Conservation (phyloP, 2,888 invertebrate genomes). For the Cataglyphis albicans region DNA sequence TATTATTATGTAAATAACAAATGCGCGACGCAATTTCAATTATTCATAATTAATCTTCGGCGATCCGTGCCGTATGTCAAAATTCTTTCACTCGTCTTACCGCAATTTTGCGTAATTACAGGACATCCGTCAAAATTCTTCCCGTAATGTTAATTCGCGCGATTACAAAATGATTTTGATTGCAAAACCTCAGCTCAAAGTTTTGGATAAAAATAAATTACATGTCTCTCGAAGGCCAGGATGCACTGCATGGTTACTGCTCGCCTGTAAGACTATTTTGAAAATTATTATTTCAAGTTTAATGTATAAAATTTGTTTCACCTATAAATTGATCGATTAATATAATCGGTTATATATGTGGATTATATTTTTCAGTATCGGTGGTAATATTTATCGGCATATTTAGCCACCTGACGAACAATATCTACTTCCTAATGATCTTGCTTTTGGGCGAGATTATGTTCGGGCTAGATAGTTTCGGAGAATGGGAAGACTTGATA, state of each 20-base stretch:
- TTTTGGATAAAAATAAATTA: conserved; percentile 68
- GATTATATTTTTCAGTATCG: conserved; percentile 70
- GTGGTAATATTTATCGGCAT: conserved; percentile 68
- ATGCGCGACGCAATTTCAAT: conserved; percentile 4
- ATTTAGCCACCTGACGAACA: conserved; percentile 68
- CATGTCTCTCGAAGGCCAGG: conserved; percentile 73
- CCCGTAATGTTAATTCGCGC: conserved; percentile 5
- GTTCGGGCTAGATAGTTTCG: conserved; percentile 76
- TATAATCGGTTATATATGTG: background rate
- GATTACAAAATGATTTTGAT: conserved; percentile 58
- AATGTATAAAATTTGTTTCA: background rate
- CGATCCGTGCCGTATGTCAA: conserved; percentile 10
- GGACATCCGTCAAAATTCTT: conserved; percentile 18
- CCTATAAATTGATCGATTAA: background rate
- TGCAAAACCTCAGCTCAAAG: conserved; percentile 65
- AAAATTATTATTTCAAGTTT: background rate
- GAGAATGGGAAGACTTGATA: conserved; percentile 77
- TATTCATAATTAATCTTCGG: conserved; percentile 1
- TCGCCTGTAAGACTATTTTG: conserved; percentile 67
- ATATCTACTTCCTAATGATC: conserved; percentile 63
- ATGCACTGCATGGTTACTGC: conserved; percentile 67
- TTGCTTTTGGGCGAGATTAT: conserved; percentile 74
- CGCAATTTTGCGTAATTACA: background rate
- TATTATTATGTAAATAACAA: conserved; percentile 28
- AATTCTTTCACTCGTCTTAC: background rate